phyloP scores from a whole-genome alignment of 2,797 vertebrate genomes.

The Sebastes flavidus region DNA sequence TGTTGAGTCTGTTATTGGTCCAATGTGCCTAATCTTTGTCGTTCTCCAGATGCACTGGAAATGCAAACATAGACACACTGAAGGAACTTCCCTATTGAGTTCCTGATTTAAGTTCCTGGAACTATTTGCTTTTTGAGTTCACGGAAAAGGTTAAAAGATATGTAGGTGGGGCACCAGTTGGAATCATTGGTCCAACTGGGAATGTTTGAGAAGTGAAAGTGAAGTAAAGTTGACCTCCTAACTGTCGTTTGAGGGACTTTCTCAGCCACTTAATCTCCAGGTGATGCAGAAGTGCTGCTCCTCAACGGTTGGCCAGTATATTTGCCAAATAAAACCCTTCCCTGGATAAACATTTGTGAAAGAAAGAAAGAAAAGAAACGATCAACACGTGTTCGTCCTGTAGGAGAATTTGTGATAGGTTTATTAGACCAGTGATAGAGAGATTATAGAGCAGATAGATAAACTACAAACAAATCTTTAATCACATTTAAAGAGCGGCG shows the following conservation, averaged over 20 bases:
- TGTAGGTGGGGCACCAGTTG: not conserved
- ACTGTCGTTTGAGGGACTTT: slow-evolving; percentile 8
- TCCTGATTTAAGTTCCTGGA: slow-evolving; percentile 2
- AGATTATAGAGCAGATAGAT: slow-evolving; percentile 49
- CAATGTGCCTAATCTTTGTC: not conserved
- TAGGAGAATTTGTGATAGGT: slow-evolving; percentile 4
- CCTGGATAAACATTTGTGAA: slow-evolving; percentile 50
- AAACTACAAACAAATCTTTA: slow-evolving; percentile 58
- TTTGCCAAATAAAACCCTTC: slow-evolving; percentile 53
- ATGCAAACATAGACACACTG: slow-evolving; percentile 1
- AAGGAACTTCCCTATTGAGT: slow-evolving; percentile 1
- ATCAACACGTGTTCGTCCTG: slow-evolving; percentile 22
- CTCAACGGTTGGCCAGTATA: slow-evolving; percentile 13
- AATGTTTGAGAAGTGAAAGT: not conserved
- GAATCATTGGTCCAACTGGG: not conserved
- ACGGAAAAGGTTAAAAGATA: not conserved
- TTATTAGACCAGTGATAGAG: slow-evolving; percentile 23
- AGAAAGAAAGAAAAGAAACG: not conserved
- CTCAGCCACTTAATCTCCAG: slow-evolving; percentile 23
- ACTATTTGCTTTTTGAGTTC: not conserved
- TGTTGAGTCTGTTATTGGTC: not conserved
- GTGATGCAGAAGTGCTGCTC: slow-evolving; percentile 27
- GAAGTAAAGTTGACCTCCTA: not conserved
- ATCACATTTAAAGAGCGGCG: slow-evolving; percentile 46
- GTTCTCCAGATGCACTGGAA: not conserved